Evolutionary conservation across 2,888 invertebrate genomes (phyloP), one percentile per base, ranked within the genome.

Genomic region (Amphipoea oculea): DNA sequence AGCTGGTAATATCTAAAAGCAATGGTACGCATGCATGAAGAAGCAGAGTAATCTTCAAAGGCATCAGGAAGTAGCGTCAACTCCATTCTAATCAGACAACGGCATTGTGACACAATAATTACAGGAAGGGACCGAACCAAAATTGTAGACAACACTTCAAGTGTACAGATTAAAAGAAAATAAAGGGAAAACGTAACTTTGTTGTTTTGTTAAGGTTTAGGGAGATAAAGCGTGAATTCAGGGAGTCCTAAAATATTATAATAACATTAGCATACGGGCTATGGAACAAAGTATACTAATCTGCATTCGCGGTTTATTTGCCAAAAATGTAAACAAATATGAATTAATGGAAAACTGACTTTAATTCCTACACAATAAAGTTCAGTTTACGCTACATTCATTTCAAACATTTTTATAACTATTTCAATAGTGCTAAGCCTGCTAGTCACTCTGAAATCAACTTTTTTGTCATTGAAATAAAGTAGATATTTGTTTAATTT

Each of bases 71-170:
- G 65, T 51, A 51, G 12, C 29, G 45, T n/a, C 57, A 11, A n/a
- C 11, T 60, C 72, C 29, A 29, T 40, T 86, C 57, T 78, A 78
- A 88, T 86, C 88, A 86, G 74, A 40, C 42, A 57, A 68, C 80
- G 88, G 82, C 86, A 82, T 81, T 79, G 57, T 48, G 74, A 65
- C 78, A 85, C 76, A 86, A 72, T 88, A 85, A 88, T 85, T 74
- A 78, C 81, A 76, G 85, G 72, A 86, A 84, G 65, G 72, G 69
- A 68, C 78, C 60, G 54, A 84, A 76, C 76, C 79, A 77, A 74
- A 74, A 84, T 81, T 86, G 74, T 77, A 40, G 66, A 17, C 23
- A 76, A 81, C 72, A 76, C 20, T 88, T 78, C 48, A 29, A 78
- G 79, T 69, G 84, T 73, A 80, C 78, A 86, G 78, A 89, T 86